Evolutionary conservation across 2,797 vertebrate genomes (phyloP).

Genomic region (Adelosebastes latens): DNA sequence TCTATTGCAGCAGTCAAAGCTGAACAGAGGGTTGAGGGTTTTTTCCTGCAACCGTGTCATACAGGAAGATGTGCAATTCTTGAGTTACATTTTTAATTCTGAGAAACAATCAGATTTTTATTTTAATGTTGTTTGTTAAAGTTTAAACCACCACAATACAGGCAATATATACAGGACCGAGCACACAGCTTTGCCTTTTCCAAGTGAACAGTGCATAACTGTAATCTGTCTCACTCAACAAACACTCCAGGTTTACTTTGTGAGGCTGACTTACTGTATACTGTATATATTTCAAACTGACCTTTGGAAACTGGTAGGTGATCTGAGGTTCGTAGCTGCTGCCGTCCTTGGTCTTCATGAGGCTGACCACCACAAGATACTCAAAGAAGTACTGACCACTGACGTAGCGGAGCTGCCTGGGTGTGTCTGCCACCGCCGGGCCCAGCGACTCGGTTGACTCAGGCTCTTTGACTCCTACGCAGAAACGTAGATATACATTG

Average conservation of each 20-base stretch:
- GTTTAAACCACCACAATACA: not conserved
- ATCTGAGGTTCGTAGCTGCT: conserved; percentile 89
- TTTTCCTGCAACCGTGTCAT: not conserved
- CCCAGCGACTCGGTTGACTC: conserved; percentile 6
- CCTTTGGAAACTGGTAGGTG: conserved; percentile 97
- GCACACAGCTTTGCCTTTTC: not conserved
- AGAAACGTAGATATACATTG: not conserved
- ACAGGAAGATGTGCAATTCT: not conserved
- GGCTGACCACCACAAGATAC: conserved; percentile 94
- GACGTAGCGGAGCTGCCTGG: conserved; percentile 71
- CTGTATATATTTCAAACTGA: conserved; percentile 60
- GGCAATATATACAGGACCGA: not conserved
- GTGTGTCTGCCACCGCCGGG: conserved; percentile 19
- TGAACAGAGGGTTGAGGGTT: not conserved
- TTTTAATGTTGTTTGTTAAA: not conserved
- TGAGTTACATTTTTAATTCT: not conserved
- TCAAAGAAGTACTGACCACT: conserved; percentile 95
- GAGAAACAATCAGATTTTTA: not conserved
- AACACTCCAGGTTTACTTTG: not conserved
- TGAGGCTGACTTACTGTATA: not conserved
- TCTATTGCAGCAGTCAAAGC: no score
- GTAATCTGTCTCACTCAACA: not conserved
- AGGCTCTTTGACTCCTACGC: conserved; percentile 51
- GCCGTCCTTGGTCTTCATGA: conserved; percentile 83
- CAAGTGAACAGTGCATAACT: not conserved